Conservation (phyloP, 2,888 invertebrate species). For the Erebia aethiops region DNA sequence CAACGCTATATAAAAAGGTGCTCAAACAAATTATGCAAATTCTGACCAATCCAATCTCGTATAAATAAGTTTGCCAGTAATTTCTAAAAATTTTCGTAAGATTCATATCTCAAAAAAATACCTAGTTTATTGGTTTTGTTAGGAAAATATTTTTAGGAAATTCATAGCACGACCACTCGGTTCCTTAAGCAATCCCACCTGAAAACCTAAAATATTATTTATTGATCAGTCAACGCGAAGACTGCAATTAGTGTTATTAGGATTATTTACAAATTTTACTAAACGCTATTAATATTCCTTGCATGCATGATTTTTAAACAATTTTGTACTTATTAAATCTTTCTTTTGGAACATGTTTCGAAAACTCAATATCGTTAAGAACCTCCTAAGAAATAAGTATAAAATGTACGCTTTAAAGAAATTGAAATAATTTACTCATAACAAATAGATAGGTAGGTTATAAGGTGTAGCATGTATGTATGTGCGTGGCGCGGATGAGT, state of each 20-base stretch:
- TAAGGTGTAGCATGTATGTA: conserved; percentile 74
- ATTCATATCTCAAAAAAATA: conserved; percentile 20
- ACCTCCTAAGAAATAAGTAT: conserved; percentile 77
- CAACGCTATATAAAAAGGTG: conserved; percentile 39
- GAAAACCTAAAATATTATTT: conserved; percentile 49
- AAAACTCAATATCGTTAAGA: conserved; percentile 69
- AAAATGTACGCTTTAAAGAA: conserved; percentile 83
- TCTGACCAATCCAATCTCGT: conserved; percentile 40
- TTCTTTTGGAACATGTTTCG: conserved; percentile 50
- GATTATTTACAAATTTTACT: conserved; percentile 66
- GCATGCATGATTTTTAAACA: conserved; percentile 58
- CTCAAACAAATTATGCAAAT: conserved; percentile 38
- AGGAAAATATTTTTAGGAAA: conserved; percentile 25
- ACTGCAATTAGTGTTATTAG: conserved; percentile 79
- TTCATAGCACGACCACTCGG: conserved; percentile 47
- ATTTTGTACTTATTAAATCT: conserved; percentile 30
- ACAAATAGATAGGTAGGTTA: conserved; percentile 78
- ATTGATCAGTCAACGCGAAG: conserved; percentile 77
- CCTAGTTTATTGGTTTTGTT: conserved; percentile 16
- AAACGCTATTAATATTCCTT: conserved; percentile 52
- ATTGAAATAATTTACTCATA: conserved; percentile 76
- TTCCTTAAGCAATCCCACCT: conserved; percentile 76
- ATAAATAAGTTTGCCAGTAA: conserved; percentile 35
- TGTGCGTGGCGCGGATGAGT: conserved; percentile 58
- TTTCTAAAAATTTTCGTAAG: conserved; percentile 20